Percentiles rank a stretch among this genome's conserved stretches.
phyloP scores from a whole-genome alignment of 2,888 invertebrate genomes.

The Heliconius erato region DNA sequence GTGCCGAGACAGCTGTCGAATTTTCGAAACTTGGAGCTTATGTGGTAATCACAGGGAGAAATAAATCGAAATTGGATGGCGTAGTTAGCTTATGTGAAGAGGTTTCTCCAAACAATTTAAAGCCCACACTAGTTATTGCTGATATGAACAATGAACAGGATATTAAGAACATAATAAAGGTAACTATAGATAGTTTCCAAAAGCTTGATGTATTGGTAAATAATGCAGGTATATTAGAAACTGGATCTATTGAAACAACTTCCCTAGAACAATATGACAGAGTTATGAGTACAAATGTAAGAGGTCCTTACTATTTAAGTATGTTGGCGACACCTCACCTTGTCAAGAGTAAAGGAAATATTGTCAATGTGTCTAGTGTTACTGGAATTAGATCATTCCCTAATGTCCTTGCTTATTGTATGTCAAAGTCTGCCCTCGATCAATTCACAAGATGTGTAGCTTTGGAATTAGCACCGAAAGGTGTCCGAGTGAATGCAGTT shows the following conservation, averaged over 20 bases:
- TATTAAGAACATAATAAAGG: constrained; percentile 87
- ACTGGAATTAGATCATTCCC: constrained; percentile 95
- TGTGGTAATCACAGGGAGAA: constrained; percentile 89
- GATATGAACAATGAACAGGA: constrained; percentile 90
- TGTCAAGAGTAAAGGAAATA: constrained; percentile 91
- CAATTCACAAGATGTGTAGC: constrained; percentile 97
- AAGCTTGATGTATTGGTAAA: constrained; percentile 92
- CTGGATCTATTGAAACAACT: constrained; percentile 93
- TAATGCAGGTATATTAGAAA: constrained; percentile 94
- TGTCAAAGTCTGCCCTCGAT: constrained; percentile 97
- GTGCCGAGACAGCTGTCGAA: constrained; percentile 88
- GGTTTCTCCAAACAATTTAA: constrained; percentile 65
- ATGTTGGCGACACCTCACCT: constrained; percentile 94
- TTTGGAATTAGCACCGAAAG: constrained; percentile 91
- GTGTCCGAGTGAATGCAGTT: constrained; percentile 95
- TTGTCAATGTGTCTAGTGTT: constrained; percentile 98
- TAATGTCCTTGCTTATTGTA: constrained; percentile 94
- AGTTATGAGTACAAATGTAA: constrained; percentile 94
- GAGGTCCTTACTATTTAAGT: constrained; percentile 91
- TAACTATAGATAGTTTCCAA: constrained; percentile 88
- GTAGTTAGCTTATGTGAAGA: constrained; percentile 86
- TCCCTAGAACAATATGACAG: constrained; percentile 93
- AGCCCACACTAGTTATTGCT: constrained; percentile 86
- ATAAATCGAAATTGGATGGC: constrained; percentile 88
- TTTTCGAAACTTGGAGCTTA: constrained; percentile 88